Evolutionary conservation across 1,140 invertebrate species (phyloP).

Genomic region (Cotesia glomerata): DNA sequence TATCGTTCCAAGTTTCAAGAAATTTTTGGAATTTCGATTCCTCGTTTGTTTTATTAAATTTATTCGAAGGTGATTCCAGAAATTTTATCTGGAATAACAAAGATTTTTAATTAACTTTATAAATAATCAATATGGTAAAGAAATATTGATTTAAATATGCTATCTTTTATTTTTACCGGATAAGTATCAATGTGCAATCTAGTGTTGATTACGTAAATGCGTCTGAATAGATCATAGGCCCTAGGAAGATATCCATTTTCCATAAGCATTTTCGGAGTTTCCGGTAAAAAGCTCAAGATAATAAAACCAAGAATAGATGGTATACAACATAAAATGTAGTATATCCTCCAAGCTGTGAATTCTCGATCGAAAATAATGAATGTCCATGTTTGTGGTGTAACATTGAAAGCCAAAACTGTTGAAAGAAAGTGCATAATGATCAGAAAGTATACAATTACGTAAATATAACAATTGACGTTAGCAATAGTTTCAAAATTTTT

Average conservation of each 20-base stretch:
- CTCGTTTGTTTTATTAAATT: constrained; percentile 30
- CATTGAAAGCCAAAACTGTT: constrained; percentile 63
- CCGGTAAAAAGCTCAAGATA: constrained; percentile 48
- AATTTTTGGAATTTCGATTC: constrained; percentile 41
- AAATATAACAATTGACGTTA: not conserved
- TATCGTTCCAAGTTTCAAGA: constrained; percentile 42
- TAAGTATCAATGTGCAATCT: constrained; percentile 50
- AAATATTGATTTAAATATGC: not conserved
- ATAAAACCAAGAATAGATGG: constrained; percentile 51
- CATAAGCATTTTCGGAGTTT: constrained; percentile 67
- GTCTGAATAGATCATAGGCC: constrained; percentile 54
- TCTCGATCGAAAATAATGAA: constrained; percentile 48
- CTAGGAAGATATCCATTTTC: constrained; percentile 52
- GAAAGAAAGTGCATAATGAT: constrained; percentile 26
- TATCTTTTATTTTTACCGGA: constrained; percentile 49
- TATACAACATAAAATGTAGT: constrained; percentile 59
- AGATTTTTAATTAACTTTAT: not conserved
- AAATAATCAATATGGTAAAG: not conserved
- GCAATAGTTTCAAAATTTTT: not conserved
- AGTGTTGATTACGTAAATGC: constrained; percentile 59
- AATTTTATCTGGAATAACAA: constrained; percentile 46
- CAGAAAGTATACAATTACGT: not conserved
- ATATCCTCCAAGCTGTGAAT: constrained; percentile 67
- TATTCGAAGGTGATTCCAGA: constrained; percentile 39
- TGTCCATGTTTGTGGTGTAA: constrained; percentile 59